Base-by-base conservation (phyloP, 2,113 vertebrate species). In the Dipodomys ordii region DNA sequence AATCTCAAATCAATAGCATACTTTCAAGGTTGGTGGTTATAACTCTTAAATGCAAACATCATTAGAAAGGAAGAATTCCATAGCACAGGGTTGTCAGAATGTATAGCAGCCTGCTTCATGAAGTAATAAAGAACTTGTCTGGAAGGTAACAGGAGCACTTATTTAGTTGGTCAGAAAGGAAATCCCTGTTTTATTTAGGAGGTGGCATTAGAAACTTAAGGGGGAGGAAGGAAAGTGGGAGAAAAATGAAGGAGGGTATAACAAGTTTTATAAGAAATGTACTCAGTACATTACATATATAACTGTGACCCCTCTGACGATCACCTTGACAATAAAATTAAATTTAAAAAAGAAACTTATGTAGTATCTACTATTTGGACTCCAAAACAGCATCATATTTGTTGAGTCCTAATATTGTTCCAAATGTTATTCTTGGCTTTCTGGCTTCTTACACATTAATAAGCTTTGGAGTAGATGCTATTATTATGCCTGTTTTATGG, bases 31-130 rank as follows among this genome's bases (percentile, higher is more conserved):
- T 93, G 53, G n/a, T 49, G 93, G 39, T 44, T n/a, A 18, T 77
- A 74, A 35, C 32, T 74, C 46, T 79, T 62, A 84, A 93, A 94
- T 69, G 35, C 44, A 95, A 94, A 96, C 65, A 49, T 82, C 60
- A 86, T 25, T 92, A 49, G 64, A 16, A 92, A 92, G 79, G 20
- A 86, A 83, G 44, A 67, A 18, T 87, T 72, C 92, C 80, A 60
- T 87, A 85, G 4, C 15, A 80, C 67, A 22, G 27, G 2, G 1
- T 64, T 89, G 7, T 73, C 25, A 60, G 10, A 88, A 88, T 79
- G 80, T 30, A 88, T 62, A 88, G 25, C 79, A 44, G 1, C 28
- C 44, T 88, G 35, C 35, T 28, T 68, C 44, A 28, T 60, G 44
- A 80, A 15, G 9, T 53, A 83, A 71, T 39, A 28, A 81, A 62